These are phyloP conservation scores for Henricia sp. DNA, from an alignment of 53 echinoderm and acorn worm species.

Conservation along the genomic window DNA sequence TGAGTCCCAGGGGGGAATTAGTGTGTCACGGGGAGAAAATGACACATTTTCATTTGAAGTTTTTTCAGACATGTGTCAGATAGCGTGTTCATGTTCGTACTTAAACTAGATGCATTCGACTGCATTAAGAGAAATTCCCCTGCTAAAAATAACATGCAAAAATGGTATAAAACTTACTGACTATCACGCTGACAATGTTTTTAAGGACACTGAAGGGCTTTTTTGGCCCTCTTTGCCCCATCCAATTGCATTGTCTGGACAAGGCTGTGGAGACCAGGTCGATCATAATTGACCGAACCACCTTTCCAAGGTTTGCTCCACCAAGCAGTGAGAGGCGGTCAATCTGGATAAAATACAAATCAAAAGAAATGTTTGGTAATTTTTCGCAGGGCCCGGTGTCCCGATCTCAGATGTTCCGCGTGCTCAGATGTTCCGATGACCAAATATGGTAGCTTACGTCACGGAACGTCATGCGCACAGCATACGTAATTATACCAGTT, in stretches of 20 bases:
- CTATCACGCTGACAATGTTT: neutral
- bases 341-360: neutral
- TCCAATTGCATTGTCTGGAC: slow-evolving; percentile 1
- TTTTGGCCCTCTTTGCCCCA: slow-evolving; percentile 6
- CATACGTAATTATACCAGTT: no score
- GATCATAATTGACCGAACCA: neutral
- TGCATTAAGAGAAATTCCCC: neutral
- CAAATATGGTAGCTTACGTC: no score
- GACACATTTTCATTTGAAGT: no score
- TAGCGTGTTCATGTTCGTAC: no score
- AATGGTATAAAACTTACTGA: neutral
- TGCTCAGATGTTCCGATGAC: no score
- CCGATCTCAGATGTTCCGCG: no score
- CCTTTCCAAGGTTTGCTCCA: neutral
- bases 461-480: no score
- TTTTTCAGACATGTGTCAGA: no score
- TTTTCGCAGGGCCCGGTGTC: neutral
- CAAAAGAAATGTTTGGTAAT: neutral
- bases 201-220: neutral
- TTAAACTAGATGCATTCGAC: neutral
- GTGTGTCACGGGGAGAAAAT: no score
- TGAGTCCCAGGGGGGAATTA: no score
- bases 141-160: neutral
- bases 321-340: neutral
- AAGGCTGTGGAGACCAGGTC: slow-evolving; percentile 3